Evolutionary conservation across 2,797 vertebrate genomes (phyloP).

Genomic region (Myioborus miniatus): DNA sequence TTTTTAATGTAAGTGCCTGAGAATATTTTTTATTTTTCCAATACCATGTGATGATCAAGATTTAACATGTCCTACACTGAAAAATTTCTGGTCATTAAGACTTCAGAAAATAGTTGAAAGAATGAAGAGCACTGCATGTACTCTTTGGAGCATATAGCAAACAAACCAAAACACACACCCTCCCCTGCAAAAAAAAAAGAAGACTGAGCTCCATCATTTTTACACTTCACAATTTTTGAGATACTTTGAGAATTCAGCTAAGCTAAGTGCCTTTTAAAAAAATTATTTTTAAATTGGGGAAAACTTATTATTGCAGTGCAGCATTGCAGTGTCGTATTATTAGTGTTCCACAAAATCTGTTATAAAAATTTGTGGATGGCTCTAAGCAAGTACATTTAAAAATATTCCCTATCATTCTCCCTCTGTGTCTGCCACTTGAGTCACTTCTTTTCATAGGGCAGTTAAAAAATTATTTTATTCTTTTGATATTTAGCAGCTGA

Average conservation of each 20-base stretch:
- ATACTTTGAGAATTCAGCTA: background rate
- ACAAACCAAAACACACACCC: background rate
- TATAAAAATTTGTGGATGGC: background rate
- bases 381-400: background rate
- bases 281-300: background rate
- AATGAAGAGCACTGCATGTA: background rate
- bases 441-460: background rate
- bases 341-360: background rate
- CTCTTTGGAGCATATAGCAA: background rate
- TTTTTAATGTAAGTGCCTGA: background rate
- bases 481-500: background rate
- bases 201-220: background rate
- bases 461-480: background rate
- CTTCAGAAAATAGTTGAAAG: background rate
- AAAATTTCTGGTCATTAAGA: background rate
- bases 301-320: background rate
- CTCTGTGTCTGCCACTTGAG: background rate
- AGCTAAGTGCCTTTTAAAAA: background rate
- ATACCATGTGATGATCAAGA: background rate
- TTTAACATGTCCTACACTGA: background rate
- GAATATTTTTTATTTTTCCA: background rate
- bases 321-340: background rate
- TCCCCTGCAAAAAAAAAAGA: rapidly evolving
- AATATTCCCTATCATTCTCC: background rate
- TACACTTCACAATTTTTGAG: background rate